These are phyloP conservation scores for Dendroctonus valens DNA, from an alignment of 1,140 invertebrate genomes.

Conservation along the genomic window DNA sequence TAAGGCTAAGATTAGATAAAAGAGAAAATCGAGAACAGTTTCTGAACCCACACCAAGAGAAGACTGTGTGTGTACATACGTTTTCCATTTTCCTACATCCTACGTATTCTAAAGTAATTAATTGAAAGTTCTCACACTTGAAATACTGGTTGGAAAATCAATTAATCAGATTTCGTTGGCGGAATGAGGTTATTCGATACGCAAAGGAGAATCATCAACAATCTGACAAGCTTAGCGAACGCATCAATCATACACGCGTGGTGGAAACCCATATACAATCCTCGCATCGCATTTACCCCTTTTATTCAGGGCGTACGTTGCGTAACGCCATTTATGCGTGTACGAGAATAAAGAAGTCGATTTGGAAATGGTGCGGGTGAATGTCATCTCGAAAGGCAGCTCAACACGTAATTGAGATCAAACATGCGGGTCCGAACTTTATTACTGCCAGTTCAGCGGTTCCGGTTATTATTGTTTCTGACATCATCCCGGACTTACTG, in stretches of 20 bases:
- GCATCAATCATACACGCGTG: constrained; percentile 34
- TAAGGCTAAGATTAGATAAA: no score
- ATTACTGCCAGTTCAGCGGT: constrained; percentile 29
- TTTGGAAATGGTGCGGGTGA: constrained; percentile 30
- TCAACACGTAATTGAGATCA: constrained; percentile 34
- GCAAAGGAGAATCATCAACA: constrained; percentile 31
- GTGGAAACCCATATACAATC: constrained; percentile 21
- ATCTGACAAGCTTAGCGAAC: constrained; percentile 21
- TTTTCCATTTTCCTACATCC: no score
- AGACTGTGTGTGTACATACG: no score
- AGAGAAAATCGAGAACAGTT: no score
- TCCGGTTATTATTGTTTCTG: constrained; percentile 32
- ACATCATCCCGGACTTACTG: constrained; percentile 21
- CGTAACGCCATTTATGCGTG: constrained; percentile 32
- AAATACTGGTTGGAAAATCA: constrained; percentile 21
- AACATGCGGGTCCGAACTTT: constrained; percentile 31
- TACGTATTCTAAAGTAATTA: no score
- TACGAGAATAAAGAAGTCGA: constrained; percentile 34
- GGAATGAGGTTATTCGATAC: constrained; percentile 28
- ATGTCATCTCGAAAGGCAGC: constrained; percentile 25
- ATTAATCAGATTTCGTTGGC: constrained; percentile 27
- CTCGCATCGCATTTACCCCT: constrained; percentile 22
- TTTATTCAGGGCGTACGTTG: constrained; percentile 31
- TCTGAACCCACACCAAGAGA: no score
- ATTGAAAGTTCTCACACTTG: constrained; percentile 7